Evolutionary conservation across 2,113 vertebrate species (phyloP).

Genomic region (Athene noctua): DNA sequence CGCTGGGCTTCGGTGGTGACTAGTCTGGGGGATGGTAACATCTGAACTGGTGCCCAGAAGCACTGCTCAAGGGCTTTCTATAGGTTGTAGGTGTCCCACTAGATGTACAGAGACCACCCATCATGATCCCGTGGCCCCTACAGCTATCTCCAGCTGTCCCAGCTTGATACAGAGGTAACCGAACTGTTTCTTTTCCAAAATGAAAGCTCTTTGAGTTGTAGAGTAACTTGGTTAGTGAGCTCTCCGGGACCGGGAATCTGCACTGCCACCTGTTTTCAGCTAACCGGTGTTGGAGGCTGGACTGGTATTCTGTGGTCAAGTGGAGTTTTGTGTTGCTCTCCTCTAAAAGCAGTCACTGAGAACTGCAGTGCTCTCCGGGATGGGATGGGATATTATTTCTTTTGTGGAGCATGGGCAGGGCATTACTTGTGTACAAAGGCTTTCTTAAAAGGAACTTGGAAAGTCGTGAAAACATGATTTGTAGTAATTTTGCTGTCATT

Average conservation of each 20-base stretch:
- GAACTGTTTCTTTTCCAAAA: neutral
- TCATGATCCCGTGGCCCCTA: fast-evolving
- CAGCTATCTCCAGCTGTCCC: neutral
- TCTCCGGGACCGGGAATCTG: neutral
- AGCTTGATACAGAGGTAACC: neutral
- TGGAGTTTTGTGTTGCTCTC: neutral
- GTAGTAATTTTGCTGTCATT: neutral
- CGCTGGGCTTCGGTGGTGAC: fast-evolving
- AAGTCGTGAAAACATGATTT: neutral
- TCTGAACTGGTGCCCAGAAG: fast-evolving
- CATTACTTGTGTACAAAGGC: neutral
- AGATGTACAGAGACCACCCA: fast-evolving
- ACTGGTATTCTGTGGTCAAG: fast-evolving
- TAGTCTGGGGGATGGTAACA: fast-evolving
- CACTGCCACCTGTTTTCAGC: neutral
- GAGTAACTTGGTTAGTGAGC: neutral
- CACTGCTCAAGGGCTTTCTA: fast-evolving
- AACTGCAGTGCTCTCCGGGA: fast-evolving
- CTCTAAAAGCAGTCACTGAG: neutral
- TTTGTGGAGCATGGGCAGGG: fast-evolving
- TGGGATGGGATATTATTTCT: neutral
- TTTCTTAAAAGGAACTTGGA: neutral
- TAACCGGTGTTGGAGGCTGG: neutral
- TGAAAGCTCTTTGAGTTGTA: too few species aligned
- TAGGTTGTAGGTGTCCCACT: fast-evolving